Base-by-base conservation (phyloP, 2,888 invertebrate genomes). In the Tridacna gigas region DNA sequence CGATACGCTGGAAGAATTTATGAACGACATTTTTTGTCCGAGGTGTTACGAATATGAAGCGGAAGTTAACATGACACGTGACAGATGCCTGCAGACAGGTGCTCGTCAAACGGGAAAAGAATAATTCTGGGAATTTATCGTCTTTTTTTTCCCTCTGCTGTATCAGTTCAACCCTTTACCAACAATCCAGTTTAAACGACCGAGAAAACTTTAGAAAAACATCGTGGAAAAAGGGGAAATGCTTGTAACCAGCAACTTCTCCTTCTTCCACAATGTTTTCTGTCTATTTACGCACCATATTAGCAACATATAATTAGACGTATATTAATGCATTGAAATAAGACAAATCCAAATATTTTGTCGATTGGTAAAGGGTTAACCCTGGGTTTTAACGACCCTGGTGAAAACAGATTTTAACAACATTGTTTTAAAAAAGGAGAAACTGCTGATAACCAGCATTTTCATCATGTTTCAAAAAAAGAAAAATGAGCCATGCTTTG, bases 51-150 rank as follows among this genome's bases (percentile, higher is more conserved):
- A 77, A 67, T 77, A 67, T 61, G 76, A 77, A 74, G 77, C 84
- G 86, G 86, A 87, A 84, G 84, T 82, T 76, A 73, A 67, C 78
- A 79, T 87, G 86, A 87, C 86, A 87, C 84, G 79, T 87, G 86
- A 87, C 84, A 87, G 86, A 87, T 82, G 82, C 73, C 77, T 28
- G 65, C 74, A 56, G 84, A 81, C 86, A 87, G 86, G 86, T 87
- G 86, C 82, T 65, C 79, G 71, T 56, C 65, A 76, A 51, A 71
- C 20, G 71, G 22, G 60, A 69, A 78, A 78, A 78, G 45, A 26
- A 26, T 37, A 25, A 25, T 71, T 37, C 45, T 67, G 37, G 37
- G 45, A 60, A 78, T 71, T 78, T 65, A 71, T 69, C 18, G 47
- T 37, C 37, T 37, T 37, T 37, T 37, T 37, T 37, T 37, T 37